Conservation (phyloP, 2,113 vertebrate species). For the Halichoeres trimaculatus region DNA sequence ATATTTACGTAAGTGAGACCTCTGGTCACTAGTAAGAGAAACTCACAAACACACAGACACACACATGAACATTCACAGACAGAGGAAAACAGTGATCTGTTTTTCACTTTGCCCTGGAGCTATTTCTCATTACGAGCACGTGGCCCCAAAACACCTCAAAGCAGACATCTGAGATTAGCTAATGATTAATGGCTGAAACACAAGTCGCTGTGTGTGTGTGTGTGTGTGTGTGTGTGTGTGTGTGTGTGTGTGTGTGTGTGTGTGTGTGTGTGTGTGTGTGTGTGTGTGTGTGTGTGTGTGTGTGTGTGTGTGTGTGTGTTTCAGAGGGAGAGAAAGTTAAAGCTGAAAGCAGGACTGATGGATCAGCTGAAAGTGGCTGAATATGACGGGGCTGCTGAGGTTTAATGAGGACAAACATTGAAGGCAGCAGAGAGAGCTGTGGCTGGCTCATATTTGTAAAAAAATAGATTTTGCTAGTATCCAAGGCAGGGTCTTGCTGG, state of each 20-base stretch:
- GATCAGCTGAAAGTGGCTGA: conserved; percentile 9
- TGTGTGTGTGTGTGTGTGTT: conserved; percentile 15
- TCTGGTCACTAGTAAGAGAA: conserved; percentile 57
- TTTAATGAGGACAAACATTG: conserved; percentile 9
- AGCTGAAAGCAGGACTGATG: neutral
- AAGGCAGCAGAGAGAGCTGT: neutral
- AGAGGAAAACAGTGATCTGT: conserved; percentile 22
- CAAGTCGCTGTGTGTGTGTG: conserved; percentile 28
- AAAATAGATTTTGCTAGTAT: conserved; percentile 16
- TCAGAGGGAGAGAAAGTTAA: neutral
- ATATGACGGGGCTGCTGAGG: conserved; percentile 5
- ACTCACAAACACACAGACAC: conserved; percentile 29
- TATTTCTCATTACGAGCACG: conserved; percentile 65
- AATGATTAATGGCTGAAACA: conserved; percentile 60
- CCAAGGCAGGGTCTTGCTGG: neutral
- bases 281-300: conserved; percentile 30
- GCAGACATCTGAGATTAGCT: conserved; percentile 61
- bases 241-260: conserved; percentile 7
- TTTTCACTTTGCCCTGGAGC: conserved; percentile 46
- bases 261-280: conserved; percentile 20
- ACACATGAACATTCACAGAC: conserved; percentile 21
- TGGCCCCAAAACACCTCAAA: conserved; percentile 72
- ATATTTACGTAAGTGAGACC: conserved; percentile 78
- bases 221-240: conserved; percentile 25
- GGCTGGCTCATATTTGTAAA: neutral